These are phyloP conservation scores for Acromyrmex echinatior DNA, from an alignment of 1,140 invertebrate genomes.

Conservation along the genomic window DNA sequence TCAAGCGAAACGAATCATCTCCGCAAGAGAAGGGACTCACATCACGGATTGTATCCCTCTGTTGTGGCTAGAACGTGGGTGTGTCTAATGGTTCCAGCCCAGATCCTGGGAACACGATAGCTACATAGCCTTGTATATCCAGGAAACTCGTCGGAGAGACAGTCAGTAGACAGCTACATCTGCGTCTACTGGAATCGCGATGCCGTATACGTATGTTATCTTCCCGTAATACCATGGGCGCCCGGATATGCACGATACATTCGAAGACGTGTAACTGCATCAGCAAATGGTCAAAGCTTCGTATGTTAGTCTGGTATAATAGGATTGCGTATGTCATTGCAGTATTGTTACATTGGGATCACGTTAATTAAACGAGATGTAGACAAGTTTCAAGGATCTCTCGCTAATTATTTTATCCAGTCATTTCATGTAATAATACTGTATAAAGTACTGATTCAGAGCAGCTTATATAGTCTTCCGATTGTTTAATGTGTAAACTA, in stretches of 20 bases:
- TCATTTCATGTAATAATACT: background rate
- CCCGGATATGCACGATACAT: conserved; percentile 24
- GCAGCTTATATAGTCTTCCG: background rate
- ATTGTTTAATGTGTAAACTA: background rate
- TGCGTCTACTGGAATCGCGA: conserved; percentile 30
- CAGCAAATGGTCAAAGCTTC: conserved; percentile 36
- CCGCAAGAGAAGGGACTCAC: conserved; percentile 3
- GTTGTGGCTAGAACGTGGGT: background rate
- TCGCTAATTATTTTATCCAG: conserved; percentile 32
- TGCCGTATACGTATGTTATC: conserved; percentile 28
- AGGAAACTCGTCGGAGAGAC: conserved; percentile 17
- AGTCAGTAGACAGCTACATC: conserved; percentile 43
- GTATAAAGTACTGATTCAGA: background rate
- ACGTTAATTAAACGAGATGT: conserved; percentile 22
- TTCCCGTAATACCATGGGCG: conserved; percentile 20
- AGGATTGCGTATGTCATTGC: conserved; percentile 41
- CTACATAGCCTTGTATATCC: conserved; percentile 23
- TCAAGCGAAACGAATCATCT: conserved; percentile 50
- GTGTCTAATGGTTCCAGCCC: conserved; percentile 48
- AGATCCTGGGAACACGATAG: conserved; percentile 53
- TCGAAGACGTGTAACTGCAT: conserved; percentile 46
- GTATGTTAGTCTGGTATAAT: conserved; percentile 23
- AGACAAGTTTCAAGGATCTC: background rate
- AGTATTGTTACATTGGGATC: conserved; percentile 6
- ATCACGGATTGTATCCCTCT: background rate